These are phyloP conservation scores for Cheilosia variabilis DNA, from an alignment of 2,888 invertebrate species.

Conservation along the genomic window DNA sequence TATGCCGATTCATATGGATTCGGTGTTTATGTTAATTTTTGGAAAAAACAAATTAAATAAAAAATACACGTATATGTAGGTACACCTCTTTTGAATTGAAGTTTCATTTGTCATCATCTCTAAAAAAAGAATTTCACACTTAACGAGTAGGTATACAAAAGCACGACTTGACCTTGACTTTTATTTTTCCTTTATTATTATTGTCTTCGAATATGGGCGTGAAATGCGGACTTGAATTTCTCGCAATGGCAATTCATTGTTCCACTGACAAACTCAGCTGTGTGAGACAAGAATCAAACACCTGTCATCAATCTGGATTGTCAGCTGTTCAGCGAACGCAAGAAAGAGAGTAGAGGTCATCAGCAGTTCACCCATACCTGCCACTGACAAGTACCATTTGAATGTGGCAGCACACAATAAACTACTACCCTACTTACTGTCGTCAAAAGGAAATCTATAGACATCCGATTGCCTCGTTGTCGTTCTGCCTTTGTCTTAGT, in stretches of 20 bases:
- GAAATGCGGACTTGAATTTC: neutral
- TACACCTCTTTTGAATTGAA: neutral
- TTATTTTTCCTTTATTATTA: neutral
- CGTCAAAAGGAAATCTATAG: conserved; percentile 71
- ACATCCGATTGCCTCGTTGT: conserved; percentile 5
- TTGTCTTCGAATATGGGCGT: conserved; percentile 6
- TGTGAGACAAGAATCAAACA: conserved; percentile 7
- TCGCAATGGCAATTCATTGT: conserved; percentile 2
- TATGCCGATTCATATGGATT: conserved; percentile 9
- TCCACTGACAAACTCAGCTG: conserved; percentile 39
- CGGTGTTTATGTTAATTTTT: conserved; percentile 4
- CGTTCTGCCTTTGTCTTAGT: neutral
- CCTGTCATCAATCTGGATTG: neutral
- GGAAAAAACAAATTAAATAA: too few species aligned
- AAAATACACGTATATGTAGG: neutral
- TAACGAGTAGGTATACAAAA: neutral
- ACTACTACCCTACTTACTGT: conserved; percentile 75
- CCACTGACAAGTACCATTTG: conserved; percentile 58
- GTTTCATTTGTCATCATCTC: neutral
- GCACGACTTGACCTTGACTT: conserved; percentile 51
- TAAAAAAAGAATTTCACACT: neutral
- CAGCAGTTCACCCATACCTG: conserved; percentile 27
- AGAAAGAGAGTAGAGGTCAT: conserved; percentile 48
- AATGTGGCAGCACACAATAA: conserved; percentile 66
- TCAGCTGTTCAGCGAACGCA: conserved; percentile 40